Conservation (phyloP, 2,888 invertebrate species). For the Drosophila neotestacea region DNA sequence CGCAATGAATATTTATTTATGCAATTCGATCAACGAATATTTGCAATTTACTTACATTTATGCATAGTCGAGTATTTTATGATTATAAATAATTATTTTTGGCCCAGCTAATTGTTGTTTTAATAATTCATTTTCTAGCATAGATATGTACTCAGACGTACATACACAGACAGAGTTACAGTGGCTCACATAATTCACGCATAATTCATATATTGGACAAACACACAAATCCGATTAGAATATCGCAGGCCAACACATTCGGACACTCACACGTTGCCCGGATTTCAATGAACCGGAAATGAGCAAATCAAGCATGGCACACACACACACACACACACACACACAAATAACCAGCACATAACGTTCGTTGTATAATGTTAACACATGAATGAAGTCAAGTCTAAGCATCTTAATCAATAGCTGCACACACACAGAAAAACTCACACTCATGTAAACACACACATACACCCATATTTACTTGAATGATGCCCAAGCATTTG, state of each 20-base stretch:
- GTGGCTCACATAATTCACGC: conserved; percentile 20
- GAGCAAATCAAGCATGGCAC: conserved; percentile 69
- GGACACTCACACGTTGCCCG: conserved; percentile 43
- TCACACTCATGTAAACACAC: conserved; percentile 24
- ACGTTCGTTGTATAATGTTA: conserved; percentile 50
- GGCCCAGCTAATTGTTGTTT: conserved; percentile 65
- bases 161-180: not conserved
- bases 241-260: conserved; percentile 61
- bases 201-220: conserved; percentile 58
- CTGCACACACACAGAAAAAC: conserved; percentile 30
- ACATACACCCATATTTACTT: conserved; percentile 21
- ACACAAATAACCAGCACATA: conserved; percentile 39
- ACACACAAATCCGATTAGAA: conserved; percentile 76
- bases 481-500: conserved; percentile 62
- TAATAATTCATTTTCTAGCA: conserved; percentile 60
- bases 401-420: conserved; percentile 73
- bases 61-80: conserved; percentile 17
- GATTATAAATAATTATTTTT: conserved; percentile 57
- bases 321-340: conserved; percentile 20
- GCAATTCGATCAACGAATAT: conserved; percentile 21
- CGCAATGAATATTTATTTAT: conserved; percentile 46
- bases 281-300: conserved; percentile 77
- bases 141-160: conserved; percentile 2
- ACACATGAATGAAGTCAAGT: conserved; percentile 76
- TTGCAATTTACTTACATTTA: conserved; percentile 33